Evolutionary conservation across 2,797 vertebrate genomes (phyloP), one percentile per base, ranked within the genome.

Genomic region (Siniperca scherzeri): DNA sequence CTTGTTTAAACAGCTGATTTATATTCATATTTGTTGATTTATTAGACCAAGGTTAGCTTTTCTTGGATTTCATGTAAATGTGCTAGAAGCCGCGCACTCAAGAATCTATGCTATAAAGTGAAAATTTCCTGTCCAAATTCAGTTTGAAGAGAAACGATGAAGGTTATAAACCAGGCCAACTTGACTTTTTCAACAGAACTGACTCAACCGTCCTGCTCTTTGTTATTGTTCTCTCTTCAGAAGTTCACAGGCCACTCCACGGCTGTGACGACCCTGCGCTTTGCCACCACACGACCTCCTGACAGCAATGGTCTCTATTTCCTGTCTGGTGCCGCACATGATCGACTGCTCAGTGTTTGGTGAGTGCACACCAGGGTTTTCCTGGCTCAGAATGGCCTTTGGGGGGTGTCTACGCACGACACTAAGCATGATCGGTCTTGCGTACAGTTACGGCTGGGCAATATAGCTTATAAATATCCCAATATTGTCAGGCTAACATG

Each of bases 201-300:
- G 10, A 64, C 38, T 56, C 1, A 14, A 10, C 1, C 13, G n/a
- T 5, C 2, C 19, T 42, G 12, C 21, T 71, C 36, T 71, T 30
- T 48, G 64, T 70, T 74, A 38, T 68, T 70, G 50, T 74, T 71
- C 17, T 73, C 56, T n/a, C 27, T 75, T 2, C 87, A 99, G 98
- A 97, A 97, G 95, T 99, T 99, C 95, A 99, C 98, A 75, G 99
- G 99, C 74, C 99, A 99, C 82, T 97, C 98, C 19, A 97, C 97
- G 0, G 96, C 97, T 64, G 97, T 99, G 92, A 98, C 98, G 78
- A 97, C 96, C 73, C 96, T 99, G 89, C 93, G 92, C 88, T 99
- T 99, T 82, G 97, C 97, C 81, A 98, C 97, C 70, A 92, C 97
- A 1, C 95, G 97, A 87, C 96, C 98, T 56, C 93, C 97, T 1